Evolutionary conservation across 2,113 vertebrate species (phyloP), one percentile per base, ranked within the genome.

Genomic region (Cercopithecus mona): DNA sequence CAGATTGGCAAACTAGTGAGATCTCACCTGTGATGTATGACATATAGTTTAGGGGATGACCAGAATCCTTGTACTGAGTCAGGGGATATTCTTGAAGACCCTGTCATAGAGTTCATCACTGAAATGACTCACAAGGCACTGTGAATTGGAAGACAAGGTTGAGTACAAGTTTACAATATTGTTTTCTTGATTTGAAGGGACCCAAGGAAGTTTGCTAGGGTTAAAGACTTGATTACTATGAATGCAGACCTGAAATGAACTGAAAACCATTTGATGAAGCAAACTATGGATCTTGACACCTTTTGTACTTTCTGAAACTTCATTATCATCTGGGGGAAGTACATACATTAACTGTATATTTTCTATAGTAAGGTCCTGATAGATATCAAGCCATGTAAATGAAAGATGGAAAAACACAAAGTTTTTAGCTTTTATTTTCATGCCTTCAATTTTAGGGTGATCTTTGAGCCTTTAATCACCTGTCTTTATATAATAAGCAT

Each of bases 381-480:
- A 43, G 43, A 16, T 85, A 43, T 18, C 32, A 78, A 85, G 70
- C 73, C n/a, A 76, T 92, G 59, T 76, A 76, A 87, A 72, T 96
- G 89, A 70, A 57, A 87, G 59, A 48, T 94, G 80, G 81, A 82
- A 35, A 64, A 90, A 75, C 45, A 88, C n/a, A 61, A 25, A n/a
- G 30, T 79, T 87, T 93, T 50, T 16, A 45, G 43, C 50, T 50
- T 94, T 96, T 82, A 64, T 94, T 85, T 92, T 94, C 84, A 87
- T 48, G 50, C 96, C 57, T 91, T 90, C 6, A 0, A 73, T 94
- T 86, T 89, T 93, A 90, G n/a, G 72, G 38, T 35, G 57, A 59
- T 72, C 55, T 50, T 64, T 94, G 73, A 64, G 59, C 80, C 72
- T 92, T 86, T 57, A 94, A 76, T 85, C 92, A 9, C 75, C 83